Evolutionary conservation across 2,797 vertebrate genomes (phyloP).

Genomic region (Enteromius viviparus): DNA sequence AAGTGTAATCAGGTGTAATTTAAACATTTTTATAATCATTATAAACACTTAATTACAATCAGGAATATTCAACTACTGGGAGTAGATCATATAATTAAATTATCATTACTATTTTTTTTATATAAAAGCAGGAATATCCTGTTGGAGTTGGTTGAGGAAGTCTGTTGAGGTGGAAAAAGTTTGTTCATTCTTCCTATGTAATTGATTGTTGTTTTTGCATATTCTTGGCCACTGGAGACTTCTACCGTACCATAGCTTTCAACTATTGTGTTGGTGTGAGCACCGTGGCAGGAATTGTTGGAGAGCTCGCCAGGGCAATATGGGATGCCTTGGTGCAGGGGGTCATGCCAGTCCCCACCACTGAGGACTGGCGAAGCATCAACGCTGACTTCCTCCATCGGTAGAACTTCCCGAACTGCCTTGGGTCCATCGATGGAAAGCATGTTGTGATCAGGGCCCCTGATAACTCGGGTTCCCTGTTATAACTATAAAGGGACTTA

Average conservation of each 20-base stretch:
- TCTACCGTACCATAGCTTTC: background rate
- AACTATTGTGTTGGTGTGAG: background rate
- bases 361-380: background rate
- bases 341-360: background rate
- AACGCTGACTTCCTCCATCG: background rate
- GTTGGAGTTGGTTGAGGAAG: too few relatives aligned
- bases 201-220: too few relatives aligned
- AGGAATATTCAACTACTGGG: too few relatives aligned
- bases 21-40: too few relatives aligned
- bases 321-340: too few relatives aligned
- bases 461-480: background rate
- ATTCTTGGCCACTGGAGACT: background rate
- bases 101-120: too few relatives aligned
- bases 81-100: too few relatives aligned
- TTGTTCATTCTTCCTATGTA: too few relatives aligned
- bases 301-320: background rate
- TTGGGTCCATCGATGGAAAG: background rate
- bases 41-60: too few relatives aligned
- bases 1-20: too few relatives aligned
- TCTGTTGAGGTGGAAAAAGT: too few relatives aligned
- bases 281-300: background rate
- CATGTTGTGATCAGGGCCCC: background rate
- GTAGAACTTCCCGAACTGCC: background rate
- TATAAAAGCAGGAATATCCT: too few relatives aligned
- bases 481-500: slow-evolving; percentile 13